Evolutionary conservation across 1,140 invertebrate genomes (phyloP).

Genomic region (Oncopeltus fasciatus): DNA sequence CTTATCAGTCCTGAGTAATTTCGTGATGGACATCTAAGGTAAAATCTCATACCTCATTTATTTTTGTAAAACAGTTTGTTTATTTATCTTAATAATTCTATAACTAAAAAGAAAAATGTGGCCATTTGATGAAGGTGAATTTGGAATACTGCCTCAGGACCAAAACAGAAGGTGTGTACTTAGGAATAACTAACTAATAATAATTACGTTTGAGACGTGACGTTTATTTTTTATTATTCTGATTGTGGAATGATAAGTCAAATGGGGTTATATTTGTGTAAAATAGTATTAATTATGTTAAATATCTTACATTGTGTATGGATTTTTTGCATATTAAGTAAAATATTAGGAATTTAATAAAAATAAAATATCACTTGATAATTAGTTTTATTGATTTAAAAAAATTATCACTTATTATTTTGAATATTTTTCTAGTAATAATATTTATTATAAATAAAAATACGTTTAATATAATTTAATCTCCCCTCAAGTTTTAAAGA

Average conservation of each 20-base stretch:
- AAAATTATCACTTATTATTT: neutral
- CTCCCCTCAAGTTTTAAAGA: no score
- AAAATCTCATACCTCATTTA: no score
- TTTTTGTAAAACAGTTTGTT: no score
- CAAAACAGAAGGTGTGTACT: conserved; percentile 71
- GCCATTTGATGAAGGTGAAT: conserved; percentile 48
- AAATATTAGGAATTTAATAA: neutral
- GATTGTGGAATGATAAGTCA: neutral
- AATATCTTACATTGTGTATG: no score
- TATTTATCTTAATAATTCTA: no score
- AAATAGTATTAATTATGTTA: no score
- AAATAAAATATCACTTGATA: neutral
- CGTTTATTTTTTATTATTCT: neutral
- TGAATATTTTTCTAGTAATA: neutral
- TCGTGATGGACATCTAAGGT: no score
- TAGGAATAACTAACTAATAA: no score
- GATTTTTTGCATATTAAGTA: no score
- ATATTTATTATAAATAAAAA: neutral
- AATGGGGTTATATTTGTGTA: neutral
- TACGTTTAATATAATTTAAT: neutral
- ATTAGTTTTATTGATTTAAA: neutral
- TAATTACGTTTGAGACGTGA: neutral
- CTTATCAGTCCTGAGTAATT: no score
- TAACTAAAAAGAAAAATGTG: neutral
- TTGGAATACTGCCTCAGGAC: conserved; percentile 65